phyloP scores from a whole-genome alignment of 2,797 vertebrate genomes.

The Agapornis canus region DNA sequence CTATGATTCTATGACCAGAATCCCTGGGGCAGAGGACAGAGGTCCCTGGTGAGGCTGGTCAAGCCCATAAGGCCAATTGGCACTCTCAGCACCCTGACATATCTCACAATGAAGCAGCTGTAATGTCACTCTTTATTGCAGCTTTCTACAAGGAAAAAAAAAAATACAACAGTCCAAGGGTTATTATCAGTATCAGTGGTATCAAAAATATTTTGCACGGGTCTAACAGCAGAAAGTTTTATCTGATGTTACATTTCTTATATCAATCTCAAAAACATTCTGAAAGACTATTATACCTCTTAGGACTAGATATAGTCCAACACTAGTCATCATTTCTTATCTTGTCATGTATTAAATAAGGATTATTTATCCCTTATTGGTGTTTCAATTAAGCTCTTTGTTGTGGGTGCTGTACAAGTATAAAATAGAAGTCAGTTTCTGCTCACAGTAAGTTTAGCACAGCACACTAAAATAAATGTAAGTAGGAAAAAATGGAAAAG shows the following conservation, averaged over 20 bases:
- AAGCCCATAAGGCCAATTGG: neutral
- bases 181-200: neutral
- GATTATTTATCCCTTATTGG: neutral
- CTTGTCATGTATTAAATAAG: neutral
- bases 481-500: neutral
- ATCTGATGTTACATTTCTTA: neutral
- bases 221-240: neutral
- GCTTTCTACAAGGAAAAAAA: neutral
- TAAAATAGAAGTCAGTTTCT: neutral
- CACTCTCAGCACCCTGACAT: neutral
- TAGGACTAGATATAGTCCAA: neutral
- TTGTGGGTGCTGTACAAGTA: neutral
- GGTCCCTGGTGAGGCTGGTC: neutral
- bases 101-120: neutral
- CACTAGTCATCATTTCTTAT: neutral
- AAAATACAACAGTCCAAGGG: fast-evolving
- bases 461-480: neutral
- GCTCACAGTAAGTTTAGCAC: neutral
- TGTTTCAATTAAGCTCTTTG: neutral
- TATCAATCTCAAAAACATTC: neutral
- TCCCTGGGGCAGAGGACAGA: neutral
- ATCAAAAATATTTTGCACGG: neutral
- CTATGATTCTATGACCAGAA: too few species aligned
- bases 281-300: neutral
- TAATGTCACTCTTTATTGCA: neutral